A percentile compares a stretch with the other conserved stretches of the same genome.
Evolutionary conservation across 2,888 invertebrate genomes (phyloP).

Genomic region (Sicus ferrugineus): DNA sequence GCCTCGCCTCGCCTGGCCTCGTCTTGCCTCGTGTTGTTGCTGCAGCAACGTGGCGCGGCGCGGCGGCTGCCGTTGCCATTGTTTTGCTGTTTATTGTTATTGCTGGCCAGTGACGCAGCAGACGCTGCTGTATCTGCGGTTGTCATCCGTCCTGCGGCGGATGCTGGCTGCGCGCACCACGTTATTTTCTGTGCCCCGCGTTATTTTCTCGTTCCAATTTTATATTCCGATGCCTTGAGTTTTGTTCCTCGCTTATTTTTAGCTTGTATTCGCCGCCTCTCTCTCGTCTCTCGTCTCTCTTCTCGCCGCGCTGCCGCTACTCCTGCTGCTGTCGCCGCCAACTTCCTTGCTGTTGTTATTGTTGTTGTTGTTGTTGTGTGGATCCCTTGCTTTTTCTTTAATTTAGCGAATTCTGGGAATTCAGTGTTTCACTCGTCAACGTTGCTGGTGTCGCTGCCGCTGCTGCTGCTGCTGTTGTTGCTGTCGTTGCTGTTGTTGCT

Average conservation of each 20-base stretch:
- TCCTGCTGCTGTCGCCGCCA: neutral
- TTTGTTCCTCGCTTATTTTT: too few species aligned
- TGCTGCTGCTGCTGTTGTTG: neutral
- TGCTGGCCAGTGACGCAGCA: neutral
- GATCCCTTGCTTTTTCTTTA: slow-evolving; percentile 13
- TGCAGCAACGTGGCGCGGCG: neutral
- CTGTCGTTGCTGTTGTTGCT: neutral
- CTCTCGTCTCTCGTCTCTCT: too few species aligned
- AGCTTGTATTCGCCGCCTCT: too few species aligned
- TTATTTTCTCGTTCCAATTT: neutral
- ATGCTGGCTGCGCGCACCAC: slow-evolving; percentile 4
- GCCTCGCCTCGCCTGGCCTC: neutral
- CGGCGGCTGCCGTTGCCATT: slow-evolving; percentile 3
- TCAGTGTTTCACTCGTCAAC: slow-evolving; percentile 4
- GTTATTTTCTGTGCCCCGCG: neutral
- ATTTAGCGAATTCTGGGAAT: slow-evolving; percentile 25
- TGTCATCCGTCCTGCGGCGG: slow-evolving; percentile 9
- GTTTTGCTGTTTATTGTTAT: neutral
- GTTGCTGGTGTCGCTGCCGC: neutral
- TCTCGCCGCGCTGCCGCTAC: neutral
- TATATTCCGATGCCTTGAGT: too few species aligned
- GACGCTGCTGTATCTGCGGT: neutral
- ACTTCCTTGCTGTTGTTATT: slow-evolving; percentile 2
- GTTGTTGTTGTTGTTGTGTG: neutral
- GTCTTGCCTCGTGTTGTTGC: neutral